Conservation (phyloP, 2,113 vertebrate genomes). For the Corydoras maculifer region DNA sequence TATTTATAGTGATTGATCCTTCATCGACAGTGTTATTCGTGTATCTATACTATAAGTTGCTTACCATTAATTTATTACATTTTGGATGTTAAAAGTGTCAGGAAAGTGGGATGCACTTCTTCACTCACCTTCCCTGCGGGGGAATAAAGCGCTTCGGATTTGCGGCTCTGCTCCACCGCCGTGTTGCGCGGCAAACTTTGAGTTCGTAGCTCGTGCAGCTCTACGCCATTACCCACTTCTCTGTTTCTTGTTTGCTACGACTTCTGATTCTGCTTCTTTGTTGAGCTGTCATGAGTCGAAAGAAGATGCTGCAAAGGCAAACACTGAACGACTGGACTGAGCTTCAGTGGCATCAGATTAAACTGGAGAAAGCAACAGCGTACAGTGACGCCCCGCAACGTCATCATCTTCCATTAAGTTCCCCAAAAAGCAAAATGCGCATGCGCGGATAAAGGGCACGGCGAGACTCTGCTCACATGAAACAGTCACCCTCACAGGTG, state of each 20-base stretch:
- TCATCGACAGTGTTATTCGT: too few relatives aligned
- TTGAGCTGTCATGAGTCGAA: neutral
- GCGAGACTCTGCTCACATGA: slow-evolving; percentile 5
- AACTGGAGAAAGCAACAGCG: slow-evolving; percentile 18
- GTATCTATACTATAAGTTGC: too few relatives aligned
- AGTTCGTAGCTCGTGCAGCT: neutral
- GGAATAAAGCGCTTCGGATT: neutral
- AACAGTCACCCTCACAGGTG: neutral
- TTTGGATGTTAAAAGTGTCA: neutral
- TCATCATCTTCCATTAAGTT: slow-evolving; percentile 10
- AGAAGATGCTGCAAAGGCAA: neutral
- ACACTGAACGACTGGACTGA: neutral
- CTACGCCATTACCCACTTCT: slow-evolving; percentile 3
- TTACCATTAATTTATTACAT: too few relatives aligned
- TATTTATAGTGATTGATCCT: too few relatives aligned
- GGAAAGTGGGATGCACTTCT: neutral
- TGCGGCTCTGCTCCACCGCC: slow-evolving; percentile 22
- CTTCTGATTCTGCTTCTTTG: neutral
- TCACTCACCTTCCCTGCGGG: slow-evolving; percentile 20
- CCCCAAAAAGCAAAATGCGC: slow-evolving; percentile 13
- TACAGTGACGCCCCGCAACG: slow-evolving; percentile 8
- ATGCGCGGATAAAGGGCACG: slow-evolving; percentile 13
- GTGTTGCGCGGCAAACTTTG: slow-evolving; percentile 25
- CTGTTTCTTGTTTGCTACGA: too few relatives aligned
- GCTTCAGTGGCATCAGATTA: slow-evolving; percentile 4